phyloP scores from a whole-genome alignment of 2,888 invertebrate genomes.

The Carpatolechia fugitivella region DNA sequence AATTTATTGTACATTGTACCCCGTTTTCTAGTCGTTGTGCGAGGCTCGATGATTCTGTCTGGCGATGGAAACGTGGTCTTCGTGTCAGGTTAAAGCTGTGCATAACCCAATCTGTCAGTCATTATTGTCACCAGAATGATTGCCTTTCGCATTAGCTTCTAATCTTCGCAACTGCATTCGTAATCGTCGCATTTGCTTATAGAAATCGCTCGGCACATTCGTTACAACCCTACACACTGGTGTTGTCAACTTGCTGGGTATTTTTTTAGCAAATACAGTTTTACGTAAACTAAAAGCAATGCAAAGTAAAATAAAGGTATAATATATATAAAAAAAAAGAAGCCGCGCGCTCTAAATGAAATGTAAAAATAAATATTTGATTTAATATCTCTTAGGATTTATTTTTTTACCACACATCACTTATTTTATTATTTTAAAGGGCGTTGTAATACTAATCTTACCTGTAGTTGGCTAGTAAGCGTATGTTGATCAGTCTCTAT shows the following conservation, averaged over 20 bases:
- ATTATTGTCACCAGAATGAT: not conserved
- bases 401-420: too few species aligned
- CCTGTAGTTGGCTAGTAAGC: conserved; percentile 67
- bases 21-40: not conserved
- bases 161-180: not conserved
- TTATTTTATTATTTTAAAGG: too few species aligned
- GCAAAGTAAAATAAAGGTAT: too few species aligned
- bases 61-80: not conserved
- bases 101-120: conserved; percentile 5
- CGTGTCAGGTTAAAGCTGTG: conserved; percentile 11
- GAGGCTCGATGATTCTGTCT: not conserved
- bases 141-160: conserved; percentile 8
- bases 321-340: too few species aligned
- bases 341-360: too few species aligned
- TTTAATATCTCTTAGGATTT: too few species aligned
- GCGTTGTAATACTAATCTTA: too few species aligned
- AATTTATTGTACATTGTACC: too few species aligned
- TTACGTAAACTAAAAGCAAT: too few species aligned
- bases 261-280: too few species aligned
- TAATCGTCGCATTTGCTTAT: not conserved
- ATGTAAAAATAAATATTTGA: too few species aligned
- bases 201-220: not conserved
- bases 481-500: conserved; percentile 67
- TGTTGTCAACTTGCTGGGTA: too few species aligned
- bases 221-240: conserved; percentile 11